A percentile compares a stretch with the other conserved stretches of the same genome.
phyloP scores from a whole-genome alignment of 2,888 invertebrate species.

The Sesia apiformis region DNA sequence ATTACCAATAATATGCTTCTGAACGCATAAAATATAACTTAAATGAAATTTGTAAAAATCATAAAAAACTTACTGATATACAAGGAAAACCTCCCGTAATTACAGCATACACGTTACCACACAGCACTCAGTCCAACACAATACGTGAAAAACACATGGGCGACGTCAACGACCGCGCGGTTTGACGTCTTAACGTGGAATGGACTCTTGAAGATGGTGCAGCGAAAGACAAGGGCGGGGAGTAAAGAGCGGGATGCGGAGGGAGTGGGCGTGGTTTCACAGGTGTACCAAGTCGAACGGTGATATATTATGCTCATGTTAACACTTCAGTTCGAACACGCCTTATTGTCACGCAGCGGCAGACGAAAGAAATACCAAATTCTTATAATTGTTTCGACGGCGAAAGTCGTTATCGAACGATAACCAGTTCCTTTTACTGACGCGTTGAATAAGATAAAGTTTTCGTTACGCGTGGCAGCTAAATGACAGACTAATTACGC shows the following conservation, averaged over 20 bases:
- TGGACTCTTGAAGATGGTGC: conserved; percentile 55
- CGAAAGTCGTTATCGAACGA: conserved; percentile 35
- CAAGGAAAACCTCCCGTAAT: background rate
- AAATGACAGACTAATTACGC: conserved; percentile 47
- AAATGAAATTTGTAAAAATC: background rate
- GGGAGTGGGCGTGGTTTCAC: conserved; percentile 48
- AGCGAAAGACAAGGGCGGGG: conserved; percentile 39
- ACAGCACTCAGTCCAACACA: conserved; percentile 52
- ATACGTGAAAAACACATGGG: conserved; percentile 12
- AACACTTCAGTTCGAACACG: conserved; percentile 58
- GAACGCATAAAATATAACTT: too few relatives aligned
- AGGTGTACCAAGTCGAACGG: conserved; percentile 60
- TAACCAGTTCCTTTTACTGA: conserved; percentile 18
- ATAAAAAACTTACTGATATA: background rate
- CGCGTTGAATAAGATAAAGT: conserved; percentile 37
- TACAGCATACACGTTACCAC: conserved; percentile 16
- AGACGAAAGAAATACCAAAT: conserved; percentile 1
- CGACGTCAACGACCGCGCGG: conserved; percentile 32
- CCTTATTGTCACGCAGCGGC: conserved; percentile 55
- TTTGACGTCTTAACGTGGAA: conserved; percentile 50
- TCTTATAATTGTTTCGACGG: conserved; percentile 45
- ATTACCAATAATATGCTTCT: too few relatives aligned
- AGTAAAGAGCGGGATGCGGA: conserved; percentile 22
- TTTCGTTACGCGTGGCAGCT: conserved; percentile 16
- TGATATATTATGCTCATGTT: conserved; percentile 71